Percentiles rank a stretch among this genome's conserved stretches.
phyloP scores from a whole-genome alignment of 2,797 vertebrate species.

The Pelochelys cantorii region DNA sequence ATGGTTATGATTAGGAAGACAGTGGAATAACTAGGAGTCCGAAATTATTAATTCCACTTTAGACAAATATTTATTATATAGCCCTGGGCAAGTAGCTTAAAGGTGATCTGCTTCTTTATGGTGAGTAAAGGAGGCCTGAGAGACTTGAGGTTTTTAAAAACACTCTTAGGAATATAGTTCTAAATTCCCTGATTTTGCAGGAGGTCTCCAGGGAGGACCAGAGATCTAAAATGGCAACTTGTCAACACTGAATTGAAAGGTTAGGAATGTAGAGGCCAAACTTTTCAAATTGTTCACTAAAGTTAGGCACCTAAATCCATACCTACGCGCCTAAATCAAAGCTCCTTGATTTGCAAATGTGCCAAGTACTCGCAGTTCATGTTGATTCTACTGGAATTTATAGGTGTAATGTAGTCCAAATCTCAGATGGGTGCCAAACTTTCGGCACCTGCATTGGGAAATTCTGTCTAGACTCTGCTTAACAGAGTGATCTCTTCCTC shows the following conservation, averaged over 20 bases:
- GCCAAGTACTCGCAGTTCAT: accelerated
- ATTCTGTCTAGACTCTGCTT: background rate
- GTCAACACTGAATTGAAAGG: background rate
- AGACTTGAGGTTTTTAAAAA: background rate
- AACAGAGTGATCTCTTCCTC: background rate
- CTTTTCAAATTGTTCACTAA: background rate
- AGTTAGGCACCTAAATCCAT: background rate
- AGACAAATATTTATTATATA: background rate
- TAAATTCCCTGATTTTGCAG: background rate
- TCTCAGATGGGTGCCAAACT: background rate
- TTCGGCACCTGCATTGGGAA: background rate
- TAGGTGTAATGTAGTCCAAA: background rate
- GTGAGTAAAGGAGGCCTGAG: background rate
- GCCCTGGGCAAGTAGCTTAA: background rate
- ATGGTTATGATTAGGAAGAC: background rate
- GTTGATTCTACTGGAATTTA: accelerated
- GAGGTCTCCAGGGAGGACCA: accelerated
- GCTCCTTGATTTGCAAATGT: background rate
- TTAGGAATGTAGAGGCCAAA: background rate
- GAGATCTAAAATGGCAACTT: background rate
- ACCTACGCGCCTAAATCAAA: background rate
- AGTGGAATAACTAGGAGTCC: background rate
- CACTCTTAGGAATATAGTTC: no score
- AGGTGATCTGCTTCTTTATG: background rate
- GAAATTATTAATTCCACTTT: background rate